Base-by-base conservation (phyloP, 2,797 vertebrate species). In the Schizopygopsis pylzovi region DNA sequence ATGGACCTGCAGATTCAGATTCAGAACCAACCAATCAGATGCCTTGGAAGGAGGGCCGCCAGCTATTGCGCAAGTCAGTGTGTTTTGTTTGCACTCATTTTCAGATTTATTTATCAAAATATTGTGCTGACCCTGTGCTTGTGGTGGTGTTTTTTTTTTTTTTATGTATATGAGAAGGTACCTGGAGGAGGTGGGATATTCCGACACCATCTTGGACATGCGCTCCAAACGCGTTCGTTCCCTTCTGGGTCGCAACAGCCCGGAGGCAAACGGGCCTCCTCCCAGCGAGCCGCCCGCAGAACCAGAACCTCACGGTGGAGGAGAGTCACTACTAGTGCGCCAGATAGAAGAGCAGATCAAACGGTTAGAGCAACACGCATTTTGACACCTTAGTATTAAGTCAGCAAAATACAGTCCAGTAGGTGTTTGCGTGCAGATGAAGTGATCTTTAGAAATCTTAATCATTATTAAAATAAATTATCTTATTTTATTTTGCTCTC, bases 341-440 rank as follows among this genome's bases (percentile, higher is more conserved):
- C 97, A 97, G 92, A 98, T 98, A 20, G 97, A 98, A 88, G 97
- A 98, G 85, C 97, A 98, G 91, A 98, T 98, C 87, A 97, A 97
- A 91, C 96, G 97, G 97, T 97, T 89, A 94, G 92, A 89, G 37
- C 6, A 37, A 8, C 28, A 77, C 6, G 1, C 20, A 1, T 41
- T 25, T 28, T 33, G 25, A 63, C 25, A 13, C 28, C 61, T 63
- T 61, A 28, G 25, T 63, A 15, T 63, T 28, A 63, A n/a, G 56
- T 59, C 56, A n/a, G 56, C 22, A n/a, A n/a, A n/a, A 59, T 59
- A n/a, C 22, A n/a, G 22, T 59, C 22, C 22, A 10, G 22, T 59
- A 59, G 3, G 22, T 59, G 56, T 59, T 59, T 59, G 56, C 4
- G 22, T 59, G 56, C 33, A 2, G 28, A 15, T 18, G 18, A 25